Conservation (phyloP, 1,140 invertebrate species). For the Heliconius congener region DNA sequence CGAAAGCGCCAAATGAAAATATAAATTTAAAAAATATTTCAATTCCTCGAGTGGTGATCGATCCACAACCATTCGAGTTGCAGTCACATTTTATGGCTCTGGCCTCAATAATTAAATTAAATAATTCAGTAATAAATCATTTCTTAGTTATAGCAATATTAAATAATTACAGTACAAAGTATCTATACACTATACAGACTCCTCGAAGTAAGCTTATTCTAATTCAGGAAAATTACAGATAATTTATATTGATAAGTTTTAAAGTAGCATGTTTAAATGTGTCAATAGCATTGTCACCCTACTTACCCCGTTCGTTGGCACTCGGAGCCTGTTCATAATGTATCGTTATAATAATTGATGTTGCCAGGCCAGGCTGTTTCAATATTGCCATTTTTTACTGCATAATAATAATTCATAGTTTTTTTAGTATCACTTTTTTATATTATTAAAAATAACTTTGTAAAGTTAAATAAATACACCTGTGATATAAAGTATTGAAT, state of each 20-base stretch:
- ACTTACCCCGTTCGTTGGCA: conserved; percentile 23
- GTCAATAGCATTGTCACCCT: conserved; percentile 14
- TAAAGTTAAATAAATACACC: neutral
- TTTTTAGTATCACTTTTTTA: neutral
- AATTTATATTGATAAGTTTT: neutral
- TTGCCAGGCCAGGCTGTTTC: conserved; percentile 15
- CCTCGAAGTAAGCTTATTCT: neutral
- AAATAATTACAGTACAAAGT: neutral
- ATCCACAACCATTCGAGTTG: too few relatives aligned
- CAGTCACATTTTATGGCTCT: too few relatives aligned
- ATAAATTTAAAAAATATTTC: too few relatives aligned
- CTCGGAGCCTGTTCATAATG: conserved; percentile 20
- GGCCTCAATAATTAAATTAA: too few relatives aligned
- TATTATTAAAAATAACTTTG: neutral
- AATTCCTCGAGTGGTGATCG: too few relatives aligned
- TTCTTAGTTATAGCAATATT: neutral
- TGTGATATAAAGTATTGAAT: neutral
- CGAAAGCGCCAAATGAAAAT: too few relatives aligned
- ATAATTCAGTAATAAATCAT: too few relatives aligned
- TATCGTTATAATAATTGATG: conserved; percentile 25
- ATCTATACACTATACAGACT: neutral
- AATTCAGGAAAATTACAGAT: neutral
- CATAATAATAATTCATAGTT: neutral
- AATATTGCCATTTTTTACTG: conserved; percentile 21
- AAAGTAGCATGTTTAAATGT: neutral